Evolutionary conservation across 1,140 invertebrate species (phyloP), one percentile per base, ranked within the genome.

Genomic region (Liolophura sinensis): DNA sequence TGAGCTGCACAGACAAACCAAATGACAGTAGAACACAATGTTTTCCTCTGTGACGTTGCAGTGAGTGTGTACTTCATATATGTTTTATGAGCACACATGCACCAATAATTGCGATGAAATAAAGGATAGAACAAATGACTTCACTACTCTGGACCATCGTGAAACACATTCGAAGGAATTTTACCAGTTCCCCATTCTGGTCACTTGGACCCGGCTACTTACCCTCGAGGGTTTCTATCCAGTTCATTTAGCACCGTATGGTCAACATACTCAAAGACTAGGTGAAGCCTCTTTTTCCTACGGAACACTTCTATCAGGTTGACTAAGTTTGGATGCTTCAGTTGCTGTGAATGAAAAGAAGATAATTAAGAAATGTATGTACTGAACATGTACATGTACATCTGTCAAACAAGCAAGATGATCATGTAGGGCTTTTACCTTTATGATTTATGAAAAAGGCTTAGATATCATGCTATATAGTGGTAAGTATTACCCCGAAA

Each of bases 231-330:
- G 86, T 95, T 91, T 78, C 93, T 92, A 81, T 99, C 97, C 77
- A 99, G 87, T 80, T 99, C 96, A 77, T 97, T 93, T 9, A 99
- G 88, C 50, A 99, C 92, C 0, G 97, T 99, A 78, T 95, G 91
- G 75, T 99, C 97, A 82, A 98, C 99, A 85, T 93, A 99, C 84
- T 99, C 97, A 84, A 99, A 99, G 5, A 99, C 97, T 52, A 99
- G 87, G 86, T 99, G 97, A 12, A 99, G 87, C 78, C 97, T 93
- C 66, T 94, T 89, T 86, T 99, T 99, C 57, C 96, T 87, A 71
- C 97, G 90, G 82, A 99, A 99, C 25, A 99, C 97, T 87, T 99
- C 97, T 72, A 99, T 89, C 47, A 99, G 86, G 81, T 98, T 99
- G 1, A 99, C 95, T 70, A 99, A 84, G 84, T 99, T 99, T 14